Percentiles rank a stretch among this genome's conserved stretches.
Evolutionary conservation across 2,797 vertebrate species (phyloP).

Genomic region (Epinephelus awoara): DNA sequence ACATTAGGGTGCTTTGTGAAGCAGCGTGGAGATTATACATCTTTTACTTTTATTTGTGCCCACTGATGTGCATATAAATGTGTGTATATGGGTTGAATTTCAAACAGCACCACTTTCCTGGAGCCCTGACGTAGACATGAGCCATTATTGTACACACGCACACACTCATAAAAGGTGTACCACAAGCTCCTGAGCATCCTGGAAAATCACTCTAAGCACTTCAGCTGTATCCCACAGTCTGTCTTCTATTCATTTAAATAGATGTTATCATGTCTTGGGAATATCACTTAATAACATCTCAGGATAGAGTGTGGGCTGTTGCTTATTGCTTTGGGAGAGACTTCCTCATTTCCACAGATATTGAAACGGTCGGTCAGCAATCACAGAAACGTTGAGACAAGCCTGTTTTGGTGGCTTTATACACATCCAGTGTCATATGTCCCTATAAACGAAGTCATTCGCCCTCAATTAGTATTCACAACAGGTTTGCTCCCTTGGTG

Average conservation of each 20-base stretch:
- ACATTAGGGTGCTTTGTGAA: constrained; percentile 3
- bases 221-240: constrained; percentile 16
- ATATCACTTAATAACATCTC: constrained; percentile 63
- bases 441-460: background rate
- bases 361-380: constrained; percentile 48
- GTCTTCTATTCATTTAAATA: constrained; percentile 45
- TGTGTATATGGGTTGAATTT: background rate
- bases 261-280: constrained; percentile 45
- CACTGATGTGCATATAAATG: background rate
- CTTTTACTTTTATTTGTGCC: constrained; percentile 7
- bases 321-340: constrained; percentile 73
- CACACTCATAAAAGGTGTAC: constrained; percentile 1
- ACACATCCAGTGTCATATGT: background rate
- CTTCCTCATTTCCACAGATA: constrained; percentile 59
- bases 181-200: constrained; percentile 7
- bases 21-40: constrained; percentile 16
- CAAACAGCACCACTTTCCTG: background rate
- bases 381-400: constrained; percentile 19
- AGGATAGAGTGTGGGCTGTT: constrained; percentile 41
- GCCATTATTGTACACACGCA: background rate
- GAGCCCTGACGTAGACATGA: background rate
- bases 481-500: constrained; percentile 3
- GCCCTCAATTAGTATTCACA: constrained; percentile 43
- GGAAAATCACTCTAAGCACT: constrained; percentile 23
- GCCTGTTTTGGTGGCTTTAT: constrained; percentile 10